phyloP scores from a whole-genome alignment of 1,140 invertebrate species.

The Halictus rubicundus region DNA sequence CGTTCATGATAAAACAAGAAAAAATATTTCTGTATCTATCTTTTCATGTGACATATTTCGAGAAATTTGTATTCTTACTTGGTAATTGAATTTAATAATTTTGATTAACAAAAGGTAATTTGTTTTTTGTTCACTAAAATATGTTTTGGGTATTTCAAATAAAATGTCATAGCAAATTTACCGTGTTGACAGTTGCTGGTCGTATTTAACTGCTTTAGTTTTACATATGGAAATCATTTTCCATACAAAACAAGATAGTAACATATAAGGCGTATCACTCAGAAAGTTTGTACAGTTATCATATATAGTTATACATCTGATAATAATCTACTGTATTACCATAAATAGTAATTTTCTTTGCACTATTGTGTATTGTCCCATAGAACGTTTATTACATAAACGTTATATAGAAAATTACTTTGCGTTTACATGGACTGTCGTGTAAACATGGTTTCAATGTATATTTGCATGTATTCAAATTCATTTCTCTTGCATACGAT shows the following conservation, averaged over 20 bases:
- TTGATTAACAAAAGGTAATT: neutral
- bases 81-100: neutral
- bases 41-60: neutral
- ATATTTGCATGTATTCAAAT: neutral
- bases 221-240: neutral
- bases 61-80: neutral
- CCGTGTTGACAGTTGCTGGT: neutral
- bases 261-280: neutral
- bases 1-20: neutral
- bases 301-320: neutral
- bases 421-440: neutral
- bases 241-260: neutral
- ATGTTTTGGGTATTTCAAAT: neutral
- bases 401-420: constrained; percentile 22
- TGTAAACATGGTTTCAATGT: constrained; percentile 1
- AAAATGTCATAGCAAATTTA: neutral
- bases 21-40: constrained; percentile 8
- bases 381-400: constrained; percentile 20
- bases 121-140: neutral
- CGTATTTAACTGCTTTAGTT: neutral
- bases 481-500: neutral
- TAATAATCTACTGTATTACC: neutral
- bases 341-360: constrained; percentile 3
- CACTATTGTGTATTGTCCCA: constrained; percentile 13
- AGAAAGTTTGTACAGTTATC: constrained; percentile 3